Conservation (phyloP, 2,888 invertebrate genomes). For the Euplagia quadripunctaria region DNA sequence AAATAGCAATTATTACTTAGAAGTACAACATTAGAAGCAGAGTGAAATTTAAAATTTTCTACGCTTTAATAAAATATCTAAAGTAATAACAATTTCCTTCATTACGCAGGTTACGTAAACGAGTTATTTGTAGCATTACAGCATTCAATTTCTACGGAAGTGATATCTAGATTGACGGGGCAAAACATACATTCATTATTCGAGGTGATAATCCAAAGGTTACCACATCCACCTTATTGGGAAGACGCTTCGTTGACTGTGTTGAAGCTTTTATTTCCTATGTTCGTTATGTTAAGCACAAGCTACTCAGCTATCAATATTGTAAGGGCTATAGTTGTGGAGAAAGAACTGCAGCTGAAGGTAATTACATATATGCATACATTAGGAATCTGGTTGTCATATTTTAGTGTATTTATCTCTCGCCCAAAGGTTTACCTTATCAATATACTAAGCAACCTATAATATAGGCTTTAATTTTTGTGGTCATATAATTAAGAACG, state of each 20-base stretch:
- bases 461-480: not conserved
- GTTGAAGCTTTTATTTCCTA: slow-evolving; percentile 90
- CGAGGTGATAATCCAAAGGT: slow-evolving; percentile 87
- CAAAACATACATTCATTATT: slow-evolving; percentile 59
- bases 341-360: slow-evolving; percentile 92
- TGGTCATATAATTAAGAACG: no score
- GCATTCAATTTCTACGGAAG: slow-evolving; percentile 73
- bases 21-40: no score
- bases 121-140: slow-evolving; percentile 81
- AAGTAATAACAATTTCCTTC: not conserved
- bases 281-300: slow-evolving; percentile 94
- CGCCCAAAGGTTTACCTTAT: no score
- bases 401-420: no score
- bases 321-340: slow-evolving; percentile 91
- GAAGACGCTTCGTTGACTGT: slow-evolving; percentile 90
- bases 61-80: no score
- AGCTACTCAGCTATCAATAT: slow-evolving; percentile 93
- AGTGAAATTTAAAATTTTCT: no score
- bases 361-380: slow-evolving; percentile 67
- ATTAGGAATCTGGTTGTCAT: no score
- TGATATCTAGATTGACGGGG: slow-evolving; percentile 69
- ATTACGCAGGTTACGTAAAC: slow-evolving; percentile 72
- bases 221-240: slow-evolving; percentile 91
- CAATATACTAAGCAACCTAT: not conserved
- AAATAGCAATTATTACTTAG: not conserved